Percentiles rank a stretch among this genome's conserved stretches.
Conservation (phyloP, 30 jellyfish, hydroid and myxozoan genomes). For the Sanderia malayensis region DNA sequence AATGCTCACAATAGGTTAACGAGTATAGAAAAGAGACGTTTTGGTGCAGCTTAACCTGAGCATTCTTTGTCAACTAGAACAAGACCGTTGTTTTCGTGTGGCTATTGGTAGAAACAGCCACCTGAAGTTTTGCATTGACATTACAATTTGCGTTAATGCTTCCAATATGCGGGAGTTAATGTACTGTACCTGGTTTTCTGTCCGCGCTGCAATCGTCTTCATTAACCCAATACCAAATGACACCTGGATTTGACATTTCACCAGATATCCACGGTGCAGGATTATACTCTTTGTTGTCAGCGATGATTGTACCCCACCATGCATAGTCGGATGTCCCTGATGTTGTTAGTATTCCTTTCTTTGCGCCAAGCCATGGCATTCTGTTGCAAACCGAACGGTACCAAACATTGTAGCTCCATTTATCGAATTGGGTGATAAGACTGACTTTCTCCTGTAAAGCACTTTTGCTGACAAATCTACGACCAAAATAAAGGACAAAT, state of each 20-base stretch:
- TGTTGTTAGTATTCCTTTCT: constrained; percentile 78
- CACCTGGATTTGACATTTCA: constrained; percentile 56
- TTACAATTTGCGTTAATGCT: too few species aligned
- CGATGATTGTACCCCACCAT: constrained; percentile 68
- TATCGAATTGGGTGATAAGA: constrained; percentile 53
- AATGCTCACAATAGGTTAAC: too few species aligned
- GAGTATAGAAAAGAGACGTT: too few species aligned
- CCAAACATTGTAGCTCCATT: constrained; percentile 74
- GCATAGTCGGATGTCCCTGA: constrained; percentile 50
- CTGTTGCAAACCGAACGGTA: constrained; percentile 49
- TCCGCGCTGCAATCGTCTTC: constrained; percentile 78
- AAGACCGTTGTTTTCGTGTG: too few species aligned
- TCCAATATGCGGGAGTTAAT: too few species aligned
- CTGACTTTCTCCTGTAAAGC: constrained; percentile 28
- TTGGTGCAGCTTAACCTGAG: too few species aligned
- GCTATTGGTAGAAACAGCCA: too few species aligned
- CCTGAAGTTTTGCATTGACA: too few species aligned
- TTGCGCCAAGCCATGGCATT: constrained; percentile 78
- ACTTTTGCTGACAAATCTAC: constrained; percentile 26
- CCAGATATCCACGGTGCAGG: constrained; percentile 73
- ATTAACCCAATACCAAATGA: constrained; percentile 77
- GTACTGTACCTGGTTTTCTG: constrained; percentile 69
- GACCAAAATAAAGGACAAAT: too few species aligned
- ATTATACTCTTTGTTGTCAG: constrained; percentile 48
- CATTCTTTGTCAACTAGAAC: too few species aligned